phyloP scores from a whole-genome alignment of 2,113 vertebrate species.

The Scomber japonicus region DNA sequence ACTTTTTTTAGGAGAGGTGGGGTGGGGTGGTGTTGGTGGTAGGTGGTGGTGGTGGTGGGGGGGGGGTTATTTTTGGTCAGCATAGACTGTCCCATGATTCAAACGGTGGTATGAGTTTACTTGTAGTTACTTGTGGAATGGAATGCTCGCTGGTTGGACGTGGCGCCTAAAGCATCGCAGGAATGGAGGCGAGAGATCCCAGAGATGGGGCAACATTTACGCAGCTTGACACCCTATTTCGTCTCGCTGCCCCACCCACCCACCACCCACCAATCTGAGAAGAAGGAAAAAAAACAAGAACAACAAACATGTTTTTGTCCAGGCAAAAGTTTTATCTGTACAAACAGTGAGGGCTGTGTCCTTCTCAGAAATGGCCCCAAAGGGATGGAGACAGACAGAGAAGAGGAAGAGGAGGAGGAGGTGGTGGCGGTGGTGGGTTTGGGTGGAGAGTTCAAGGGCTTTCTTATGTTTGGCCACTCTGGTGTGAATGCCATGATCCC shows the following conservation, averaged over 20 bases:
- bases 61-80: conserved; percentile 52
- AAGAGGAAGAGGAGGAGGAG: not conserved
- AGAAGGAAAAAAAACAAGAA: not conserved
- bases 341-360: conserved; percentile 64
- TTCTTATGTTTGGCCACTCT: conserved; percentile 19
- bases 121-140: conserved; percentile 81
- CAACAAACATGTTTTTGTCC: conserved; percentile 36
- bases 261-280: conserved; percentile 13
- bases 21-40: not conserved
- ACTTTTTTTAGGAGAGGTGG: no score
- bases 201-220: conserved; percentile 67
- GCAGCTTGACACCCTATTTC: conserved; percentile 15
- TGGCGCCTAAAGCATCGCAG: conserved; percentile 70
- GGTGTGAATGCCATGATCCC: conserved; percentile 4
- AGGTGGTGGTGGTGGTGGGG: not conserved
- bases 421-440: not conserved
- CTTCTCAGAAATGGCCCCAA: conserved; percentile 50
- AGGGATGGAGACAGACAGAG: conserved; percentile 40
- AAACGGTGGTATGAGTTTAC: conserved; percentile 55
- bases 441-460: conserved; percentile 21
- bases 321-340: conserved; percentile 53
- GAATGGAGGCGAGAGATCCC: conserved; percentile 73
- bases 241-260: conserved; percentile 2
- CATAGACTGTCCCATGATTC: conserved; percentile 66
- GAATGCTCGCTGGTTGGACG: conserved; percentile 72